These are phyloP conservation scores for Himalopsyche anomala DNA, from an alignment of 2,888 invertebrate genomes.

Conservation along the genomic window DNA sequence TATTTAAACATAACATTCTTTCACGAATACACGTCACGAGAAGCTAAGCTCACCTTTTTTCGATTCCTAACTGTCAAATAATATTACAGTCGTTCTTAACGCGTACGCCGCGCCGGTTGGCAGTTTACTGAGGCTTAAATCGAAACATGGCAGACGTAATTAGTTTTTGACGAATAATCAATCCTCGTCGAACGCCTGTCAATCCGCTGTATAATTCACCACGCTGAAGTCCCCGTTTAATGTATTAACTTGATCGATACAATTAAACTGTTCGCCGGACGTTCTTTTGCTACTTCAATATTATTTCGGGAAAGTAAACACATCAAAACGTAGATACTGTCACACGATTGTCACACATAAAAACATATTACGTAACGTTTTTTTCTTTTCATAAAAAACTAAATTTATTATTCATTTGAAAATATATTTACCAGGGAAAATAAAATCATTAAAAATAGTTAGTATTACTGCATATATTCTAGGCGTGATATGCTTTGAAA, in stretches of 20 bases:
- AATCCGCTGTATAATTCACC: neutral
- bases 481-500: no score
- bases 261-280: neutral
- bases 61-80: neutral
- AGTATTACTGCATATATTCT: no score
- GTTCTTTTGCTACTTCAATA: no score
- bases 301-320: no score
- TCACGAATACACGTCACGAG: neutral
- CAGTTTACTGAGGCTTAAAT: constrained; percentile 18
- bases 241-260: constrained; percentile 12
- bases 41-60: neutral
- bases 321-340: no score
- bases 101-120: neutral
- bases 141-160: neutral
- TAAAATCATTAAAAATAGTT: no score
- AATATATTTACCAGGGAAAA: no score
- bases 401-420: no score
- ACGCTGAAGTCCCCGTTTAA: neutral
- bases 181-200: constrained; percentile 36
- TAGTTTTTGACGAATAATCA: constrained; percentile 32
- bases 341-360: no score
- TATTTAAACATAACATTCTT: neutral
- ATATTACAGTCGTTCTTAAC: neutral
- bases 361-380: no score
- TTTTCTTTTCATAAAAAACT: no score